Conservation (phyloP, 2,888 invertebrate species). For the Mamestra brassicae region DNA sequence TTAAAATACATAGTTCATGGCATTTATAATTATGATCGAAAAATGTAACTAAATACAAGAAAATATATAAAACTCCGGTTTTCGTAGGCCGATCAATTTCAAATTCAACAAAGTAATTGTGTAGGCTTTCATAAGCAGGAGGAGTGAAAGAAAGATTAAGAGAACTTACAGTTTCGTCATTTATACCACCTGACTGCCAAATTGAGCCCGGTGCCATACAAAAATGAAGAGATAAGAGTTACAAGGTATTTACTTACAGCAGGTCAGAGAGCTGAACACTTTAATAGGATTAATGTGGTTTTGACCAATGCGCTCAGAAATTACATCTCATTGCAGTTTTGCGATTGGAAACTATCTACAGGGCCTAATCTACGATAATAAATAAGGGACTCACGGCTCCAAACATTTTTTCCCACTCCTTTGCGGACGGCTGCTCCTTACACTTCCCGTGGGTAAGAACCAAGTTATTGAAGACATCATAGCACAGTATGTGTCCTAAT, state of each 20-base stretch:
- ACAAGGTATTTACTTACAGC: neutral
- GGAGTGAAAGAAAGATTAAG: neutral
- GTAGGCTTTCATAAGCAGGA: neutral
- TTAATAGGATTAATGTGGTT: neutral
- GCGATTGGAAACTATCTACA: neutral
- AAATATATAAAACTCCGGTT: neutral
- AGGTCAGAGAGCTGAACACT: neutral
- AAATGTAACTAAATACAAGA: neutral
- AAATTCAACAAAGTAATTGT: neutral
- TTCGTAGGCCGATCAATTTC: neutral
- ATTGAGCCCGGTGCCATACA: neutral
- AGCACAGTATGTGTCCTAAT: conserved; percentile 36
- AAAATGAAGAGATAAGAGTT: neutral
- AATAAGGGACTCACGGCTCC: conserved; percentile 38
- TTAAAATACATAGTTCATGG: too few species aligned
- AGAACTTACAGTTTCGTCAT: neutral
- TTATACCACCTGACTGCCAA: neutral
- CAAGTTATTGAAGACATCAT: conserved; percentile 40
- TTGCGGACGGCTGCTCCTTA: conserved; percentile 9
- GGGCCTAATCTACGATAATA: conserved; percentile 11
- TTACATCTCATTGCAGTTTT: neutral
- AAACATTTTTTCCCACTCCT: conserved; percentile 33
- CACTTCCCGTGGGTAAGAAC: conserved; percentile 39
- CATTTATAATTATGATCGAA: too few species aligned
- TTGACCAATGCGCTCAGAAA: neutral